phyloP scores from a whole-genome alignment of 1,140 invertebrate genomes.

The Nasonia vitripennis region DNA sequence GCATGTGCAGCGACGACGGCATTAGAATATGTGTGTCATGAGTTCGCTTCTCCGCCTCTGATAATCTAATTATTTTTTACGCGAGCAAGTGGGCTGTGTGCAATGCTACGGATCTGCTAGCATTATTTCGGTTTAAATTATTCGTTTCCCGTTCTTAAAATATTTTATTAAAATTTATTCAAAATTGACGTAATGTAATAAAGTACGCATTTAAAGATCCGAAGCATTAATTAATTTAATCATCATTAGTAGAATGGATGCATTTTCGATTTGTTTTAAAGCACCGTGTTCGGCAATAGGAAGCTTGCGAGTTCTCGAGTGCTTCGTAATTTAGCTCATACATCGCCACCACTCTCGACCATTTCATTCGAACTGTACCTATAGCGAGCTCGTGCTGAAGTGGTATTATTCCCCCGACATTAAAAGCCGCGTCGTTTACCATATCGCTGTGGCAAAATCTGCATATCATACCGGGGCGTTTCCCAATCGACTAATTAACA shows the following conservation, averaged over 20 bases:
- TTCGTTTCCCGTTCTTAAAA: too few species aligned
- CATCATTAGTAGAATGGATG: not conserved
- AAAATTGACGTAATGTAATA: too few species aligned
- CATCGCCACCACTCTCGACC: not conserved
- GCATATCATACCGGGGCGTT: slow-evolving; percentile 61
- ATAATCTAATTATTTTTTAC: slow-evolving; percentile 21
- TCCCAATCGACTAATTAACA: slow-evolving; percentile 63
- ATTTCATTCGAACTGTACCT: slow-evolving; percentile 37
- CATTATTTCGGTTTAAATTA: too few species aligned
- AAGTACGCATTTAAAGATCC: too few species aligned
- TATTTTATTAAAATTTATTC: too few species aligned
- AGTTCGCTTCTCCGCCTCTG: slow-evolving; percentile 13
- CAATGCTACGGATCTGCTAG: too few species aligned
- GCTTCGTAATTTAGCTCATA: slow-evolving; percentile 16
- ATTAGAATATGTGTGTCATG: slow-evolving; percentile 41
- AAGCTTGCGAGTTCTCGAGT: slow-evolving; percentile 4
- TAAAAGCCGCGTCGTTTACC: slow-evolving; percentile 48
- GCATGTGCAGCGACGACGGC: not conserved
- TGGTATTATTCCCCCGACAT: slow-evolving; percentile 49
- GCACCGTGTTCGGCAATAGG: not conserved
- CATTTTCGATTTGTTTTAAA: not conserved
- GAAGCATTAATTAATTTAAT: not conserved
- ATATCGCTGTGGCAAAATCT: slow-evolving; percentile 55
- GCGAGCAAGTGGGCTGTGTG: not conserved
- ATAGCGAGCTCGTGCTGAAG: slow-evolving; percentile 8